Evolutionary conservation across 2,113 vertebrate genomes (phyloP), one percentile per base, ranked within the genome.

Genomic region (Puffinus mauretanicus): DNA sequence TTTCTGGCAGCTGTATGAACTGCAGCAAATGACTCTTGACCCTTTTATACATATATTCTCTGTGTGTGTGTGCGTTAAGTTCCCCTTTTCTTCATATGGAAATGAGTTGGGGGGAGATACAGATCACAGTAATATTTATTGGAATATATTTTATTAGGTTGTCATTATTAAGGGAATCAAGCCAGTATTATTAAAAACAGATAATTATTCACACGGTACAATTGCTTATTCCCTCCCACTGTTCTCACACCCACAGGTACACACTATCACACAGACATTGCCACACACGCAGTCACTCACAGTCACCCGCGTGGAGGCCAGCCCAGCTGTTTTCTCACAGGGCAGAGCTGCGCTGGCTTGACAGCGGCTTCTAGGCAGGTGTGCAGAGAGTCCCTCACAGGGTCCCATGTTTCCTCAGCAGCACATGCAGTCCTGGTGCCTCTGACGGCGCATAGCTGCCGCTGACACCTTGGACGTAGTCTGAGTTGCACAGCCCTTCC

Each of bases 261-360:
- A 49, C 11, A 2, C 25, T 61, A 2, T n/a, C 29, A 25, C n/a
- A 15, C n/a, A 22, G 32, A 7, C 36, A 7, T 38, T 27, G 60
- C 11, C 32, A 11, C 24, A 13, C 17, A 1, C 0, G 0, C 32
- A 2, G 6, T 26, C 49, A 6, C 30, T 52, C 51, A 1, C 52
- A 4, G 21, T 24, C 30, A 16, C 34, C 24, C 1, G 0, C 2
- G 10, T 5, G 62, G 34, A 51, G 36, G 27, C 12, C 47, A 62
- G 34, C 26, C 36, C 4, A 4, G 30, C 13, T 16, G 13, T 16
- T 40, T 11, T 2, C 16, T 76, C 14, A 13, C 25, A 2, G 3
- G 10, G 18, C 9, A 47, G 19, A 62, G 29, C 38, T 8, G 27
- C 34, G 0, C 25, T 34, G 57, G 10, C 1, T 5, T 62, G 73